Percentiles rank a stretch among this genome's conserved stretches.
Evolutionary conservation across 2,797 vertebrate species (phyloP).

Genomic region (Taenioides sp.): DNA sequence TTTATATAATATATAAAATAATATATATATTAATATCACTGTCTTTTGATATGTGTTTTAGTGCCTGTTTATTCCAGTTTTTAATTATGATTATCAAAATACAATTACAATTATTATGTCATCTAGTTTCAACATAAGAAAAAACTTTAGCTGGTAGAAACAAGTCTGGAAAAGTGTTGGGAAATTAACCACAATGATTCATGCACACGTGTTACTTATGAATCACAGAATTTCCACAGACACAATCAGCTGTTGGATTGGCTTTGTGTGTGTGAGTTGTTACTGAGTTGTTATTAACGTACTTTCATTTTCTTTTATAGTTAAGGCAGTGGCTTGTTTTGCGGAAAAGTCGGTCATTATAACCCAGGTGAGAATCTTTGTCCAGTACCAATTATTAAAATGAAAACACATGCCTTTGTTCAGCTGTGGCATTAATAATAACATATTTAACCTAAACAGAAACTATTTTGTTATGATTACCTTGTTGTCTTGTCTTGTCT

Average conservation of each 20-base stretch:
- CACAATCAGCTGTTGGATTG: background rate
- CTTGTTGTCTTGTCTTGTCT: too few relatives aligned
- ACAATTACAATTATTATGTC: too few relatives aligned
- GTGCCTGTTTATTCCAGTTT: too few relatives aligned
- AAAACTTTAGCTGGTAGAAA: too few relatives aligned
- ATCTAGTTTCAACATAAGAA: too few relatives aligned
- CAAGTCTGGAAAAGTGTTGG: too few relatives aligned
- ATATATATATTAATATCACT: too few relatives aligned
- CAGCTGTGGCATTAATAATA: background rate
- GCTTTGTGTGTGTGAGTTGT: background rate
- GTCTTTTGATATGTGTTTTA: too few relatives aligned
- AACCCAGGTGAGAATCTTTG: slow-evolving; percentile 73
- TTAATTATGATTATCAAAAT: too few relatives aligned
- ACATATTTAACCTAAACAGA: background rate
- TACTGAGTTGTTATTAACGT: background rate
- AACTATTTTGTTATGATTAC: background rate
- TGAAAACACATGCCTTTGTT: background rate
- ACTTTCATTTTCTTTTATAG: slow-evolving; percentile 57
- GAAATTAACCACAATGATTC: too few relatives aligned
- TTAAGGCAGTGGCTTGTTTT: slow-evolving; percentile 79
- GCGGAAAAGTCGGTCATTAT: slow-evolving; percentile 71
- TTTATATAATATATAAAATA: too few relatives aligned
- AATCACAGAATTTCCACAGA: background rate
- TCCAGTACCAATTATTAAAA: background rate
- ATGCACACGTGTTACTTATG: too few relatives aligned